Percentiles rank a stretch among this genome's conserved stretches.
Evolutionary conservation across 92 coral and sea anemone genomes (phyloP).

Genomic region (Heteractis magnifica): DNA sequence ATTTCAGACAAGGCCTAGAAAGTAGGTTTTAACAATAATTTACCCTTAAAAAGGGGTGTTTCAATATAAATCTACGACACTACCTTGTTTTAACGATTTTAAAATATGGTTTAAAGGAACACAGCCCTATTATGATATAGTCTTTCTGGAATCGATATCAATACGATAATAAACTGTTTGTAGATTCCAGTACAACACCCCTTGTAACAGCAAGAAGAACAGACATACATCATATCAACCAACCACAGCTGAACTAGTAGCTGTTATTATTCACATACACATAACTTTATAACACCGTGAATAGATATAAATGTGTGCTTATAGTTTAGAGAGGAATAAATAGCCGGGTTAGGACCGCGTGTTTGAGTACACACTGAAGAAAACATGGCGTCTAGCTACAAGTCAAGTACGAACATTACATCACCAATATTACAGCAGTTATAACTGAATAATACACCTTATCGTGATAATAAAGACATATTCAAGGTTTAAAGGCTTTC

Average conservation of each 20-base stretch:
- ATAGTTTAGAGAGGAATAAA: not conserved
- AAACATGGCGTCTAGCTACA: not conserved
- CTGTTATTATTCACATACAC: not conserved
- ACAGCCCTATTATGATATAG: not conserved
- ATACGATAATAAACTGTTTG: not conserved
- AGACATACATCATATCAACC: not conserved
- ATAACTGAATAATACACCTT: not conserved
- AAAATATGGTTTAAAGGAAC: not conserved
- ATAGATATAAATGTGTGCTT: not conserved
- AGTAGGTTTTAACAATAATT: not conserved
- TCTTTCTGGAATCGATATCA: not conserved
- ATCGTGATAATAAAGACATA: not conserved
- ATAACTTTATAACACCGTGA: not conserved
- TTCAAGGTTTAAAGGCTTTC: not conserved
- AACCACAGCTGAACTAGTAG: not conserved
- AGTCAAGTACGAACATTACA: not conserved
- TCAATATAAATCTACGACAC: not conserved
- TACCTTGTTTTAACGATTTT: not conserved
- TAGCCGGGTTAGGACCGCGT: constrained; percentile 30
- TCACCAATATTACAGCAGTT: not conserved
- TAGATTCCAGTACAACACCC: constrained; percentile 11
- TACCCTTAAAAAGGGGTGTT: not conserved
- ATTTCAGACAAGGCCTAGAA: not conserved
- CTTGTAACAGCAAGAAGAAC: not conserved
- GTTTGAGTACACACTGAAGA: constrained; percentile 17